Base-by-base conservation (phyloP, 2,113 vertebrate species). In the Prochilodus magdalenae region DNA sequence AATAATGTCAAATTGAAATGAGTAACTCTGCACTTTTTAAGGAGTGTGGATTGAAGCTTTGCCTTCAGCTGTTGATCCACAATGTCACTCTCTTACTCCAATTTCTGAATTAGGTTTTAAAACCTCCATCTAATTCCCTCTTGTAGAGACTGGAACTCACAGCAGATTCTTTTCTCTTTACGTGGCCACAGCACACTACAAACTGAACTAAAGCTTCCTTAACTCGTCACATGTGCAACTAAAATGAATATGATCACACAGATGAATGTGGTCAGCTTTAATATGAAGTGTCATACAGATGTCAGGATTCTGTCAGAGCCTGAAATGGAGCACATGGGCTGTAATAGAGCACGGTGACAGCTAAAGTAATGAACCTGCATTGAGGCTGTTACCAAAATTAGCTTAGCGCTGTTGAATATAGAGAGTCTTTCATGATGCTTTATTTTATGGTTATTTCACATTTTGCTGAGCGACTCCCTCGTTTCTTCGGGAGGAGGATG, bases 321-420 rank as follows among this genome's bases (percentile, higher is more conserved):
- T 57, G 69, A 79, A 77, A 59, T 47, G 67, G 30, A 27, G 30
- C 70, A 40, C 44, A 24, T 49, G 40, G 62, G 78, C 40, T 79
- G 30, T 71, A 60, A 76, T 71, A 49, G 27, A 51, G 33, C 49
- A 62, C 57, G 70, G 73, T 71, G 78, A 81, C 74, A 62, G 75
- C 47, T 62, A 65, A 62, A 70, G 78, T 81, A 81, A 81, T 77
- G 78, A 66, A 59, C 27, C 66, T 73, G 65, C 53, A 73, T 66
- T 77, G 59, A 73, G 36, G 30, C 55, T 65, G 66, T 55, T 73
- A 59, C 79, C 74, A 66, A 85, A 77, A 85, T 71, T 81, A 81
- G 67, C 63, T 44, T 40, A 27, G 73, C 29, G 65, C 77, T 72
- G 59, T 63, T 76, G 74, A 67, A 67, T 22, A 22, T 67, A 75